Percentiles rank a stretch among this genome's conserved stretches.
Evolutionary conservation across 2,888 invertebrate genomes (phyloP).

Genomic region (Gibbula magus): DNA sequence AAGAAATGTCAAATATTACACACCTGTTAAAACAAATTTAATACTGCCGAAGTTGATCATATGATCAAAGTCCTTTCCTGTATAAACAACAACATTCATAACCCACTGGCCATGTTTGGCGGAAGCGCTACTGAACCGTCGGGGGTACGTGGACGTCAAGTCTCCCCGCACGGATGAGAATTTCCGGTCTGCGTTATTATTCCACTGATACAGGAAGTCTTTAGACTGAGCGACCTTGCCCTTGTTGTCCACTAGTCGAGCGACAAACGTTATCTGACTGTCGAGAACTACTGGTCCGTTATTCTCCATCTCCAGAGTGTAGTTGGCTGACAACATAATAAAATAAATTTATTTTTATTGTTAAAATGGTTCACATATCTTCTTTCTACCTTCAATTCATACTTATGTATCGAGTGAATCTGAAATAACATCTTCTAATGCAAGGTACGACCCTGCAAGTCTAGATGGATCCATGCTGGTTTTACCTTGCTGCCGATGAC

Average conservation of each 20-base stretch:
- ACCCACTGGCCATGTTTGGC: conserved; percentile 30
- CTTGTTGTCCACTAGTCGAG: conserved; percentile 29
- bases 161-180: conserved; percentile 17
- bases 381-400: no score
- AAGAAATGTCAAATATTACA: background rate
- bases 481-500: no score
- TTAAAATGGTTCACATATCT: no score
- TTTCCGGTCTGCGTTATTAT: conserved; percentile 34
- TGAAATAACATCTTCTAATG: no score
- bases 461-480: no score
- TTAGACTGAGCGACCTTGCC: conserved; percentile 18
- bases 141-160: conserved; percentile 1
- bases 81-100: conserved; percentile 38
- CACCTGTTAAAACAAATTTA: conserved; percentile 38
- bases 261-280: conserved; percentile 40
- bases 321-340: conserved; percentile 30
- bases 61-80: background rate
- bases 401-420: no score
- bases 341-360: background rate
- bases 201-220: conserved; percentile 43
- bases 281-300: conserved; percentile 44
- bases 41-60: conserved; percentile 30
- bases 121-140: background rate
- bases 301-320: conserved; percentile 30
- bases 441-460: no score